Evolutionary conservation across 2,113 vertebrate genomes (phyloP).

Genomic region (Scomber colias): DNA sequence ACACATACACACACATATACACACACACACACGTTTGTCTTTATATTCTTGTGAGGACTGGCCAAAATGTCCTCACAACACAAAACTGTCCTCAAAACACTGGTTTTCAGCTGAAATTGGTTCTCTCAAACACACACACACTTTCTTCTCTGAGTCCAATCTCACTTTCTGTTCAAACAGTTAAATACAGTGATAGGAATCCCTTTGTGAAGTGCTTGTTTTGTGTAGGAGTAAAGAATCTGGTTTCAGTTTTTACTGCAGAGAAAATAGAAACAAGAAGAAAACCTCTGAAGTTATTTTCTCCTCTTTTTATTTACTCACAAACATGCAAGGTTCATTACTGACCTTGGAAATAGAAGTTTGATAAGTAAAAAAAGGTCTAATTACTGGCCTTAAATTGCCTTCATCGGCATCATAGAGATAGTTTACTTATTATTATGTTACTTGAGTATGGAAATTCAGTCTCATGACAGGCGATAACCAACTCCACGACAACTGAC

Average conservation of each 20-base stretch:
- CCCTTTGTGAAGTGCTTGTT: conserved; percentile 8
- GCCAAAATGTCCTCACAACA: too few species aligned
- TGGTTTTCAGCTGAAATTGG: too few species aligned
- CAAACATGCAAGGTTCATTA: background rate
- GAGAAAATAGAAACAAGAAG: conserved; percentile 6
- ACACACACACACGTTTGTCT: background rate
- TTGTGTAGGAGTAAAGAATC: background rate
- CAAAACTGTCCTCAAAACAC: too few species aligned
- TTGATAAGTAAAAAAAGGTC: background rate
- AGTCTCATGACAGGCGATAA: background rate
- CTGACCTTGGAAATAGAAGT: conserved; percentile 4
- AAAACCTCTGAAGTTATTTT: background rate
- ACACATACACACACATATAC: background rate
- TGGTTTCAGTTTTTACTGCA: background rate
- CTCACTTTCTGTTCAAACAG: background rate
- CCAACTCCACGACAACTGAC: background rate
- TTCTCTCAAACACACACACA: too few species aligned
- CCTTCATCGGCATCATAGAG: background rate
- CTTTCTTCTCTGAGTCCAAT: background rate
- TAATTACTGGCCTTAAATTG: background rate
- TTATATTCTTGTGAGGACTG: too few species aligned
- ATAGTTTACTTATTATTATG: background rate
- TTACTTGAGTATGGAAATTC: background rate
- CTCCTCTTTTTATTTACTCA: too few species aligned
- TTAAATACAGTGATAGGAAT: background rate